Conservation (phyloP, 2,797 vertebrate species). For the Poeciliopsis turneri region DNA sequence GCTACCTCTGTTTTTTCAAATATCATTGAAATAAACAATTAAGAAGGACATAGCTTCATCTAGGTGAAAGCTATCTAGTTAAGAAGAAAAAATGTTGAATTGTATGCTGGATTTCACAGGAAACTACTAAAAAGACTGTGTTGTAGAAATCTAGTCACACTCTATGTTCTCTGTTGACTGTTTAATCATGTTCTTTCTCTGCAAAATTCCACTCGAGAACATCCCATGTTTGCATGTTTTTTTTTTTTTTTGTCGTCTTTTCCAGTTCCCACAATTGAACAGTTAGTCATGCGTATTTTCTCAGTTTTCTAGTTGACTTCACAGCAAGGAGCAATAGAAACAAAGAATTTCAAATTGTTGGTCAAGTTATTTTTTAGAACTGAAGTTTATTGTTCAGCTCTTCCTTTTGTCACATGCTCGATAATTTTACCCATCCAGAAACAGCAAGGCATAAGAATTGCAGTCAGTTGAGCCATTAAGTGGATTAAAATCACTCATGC, state of each 20-base stretch:
- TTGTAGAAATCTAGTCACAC: background rate
- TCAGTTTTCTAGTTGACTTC: background rate
- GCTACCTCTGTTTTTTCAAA: background rate
- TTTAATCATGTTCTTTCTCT: conserved; percentile 1
- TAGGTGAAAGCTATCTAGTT: background rate
- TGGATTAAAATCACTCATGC: background rate
- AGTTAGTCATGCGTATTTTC: background rate
- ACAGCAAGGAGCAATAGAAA: background rate
- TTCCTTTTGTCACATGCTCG: background rate
- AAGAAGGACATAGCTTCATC: background rate
- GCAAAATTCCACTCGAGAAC: background rate
- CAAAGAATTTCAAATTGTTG: background rate
- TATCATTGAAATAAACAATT: background rate
- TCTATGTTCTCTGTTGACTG: background rate
- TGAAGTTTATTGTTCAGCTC: background rate
- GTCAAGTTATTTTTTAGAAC: background rate
- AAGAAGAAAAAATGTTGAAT: background rate
- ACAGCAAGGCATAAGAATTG: background rate
- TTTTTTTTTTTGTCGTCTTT: background rate
- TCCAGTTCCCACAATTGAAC: background rate
- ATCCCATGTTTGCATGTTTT: background rate
- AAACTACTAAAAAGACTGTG: background rate
- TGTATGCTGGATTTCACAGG: background rate
- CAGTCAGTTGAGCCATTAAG: background rate
- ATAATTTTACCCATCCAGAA: background rate